Percentiles rank a stretch among this genome's conserved stretches.
phyloP scores from a whole-genome alignment of 2,113 vertebrate genomes.

The Onychorhynchus coronatus region DNA sequence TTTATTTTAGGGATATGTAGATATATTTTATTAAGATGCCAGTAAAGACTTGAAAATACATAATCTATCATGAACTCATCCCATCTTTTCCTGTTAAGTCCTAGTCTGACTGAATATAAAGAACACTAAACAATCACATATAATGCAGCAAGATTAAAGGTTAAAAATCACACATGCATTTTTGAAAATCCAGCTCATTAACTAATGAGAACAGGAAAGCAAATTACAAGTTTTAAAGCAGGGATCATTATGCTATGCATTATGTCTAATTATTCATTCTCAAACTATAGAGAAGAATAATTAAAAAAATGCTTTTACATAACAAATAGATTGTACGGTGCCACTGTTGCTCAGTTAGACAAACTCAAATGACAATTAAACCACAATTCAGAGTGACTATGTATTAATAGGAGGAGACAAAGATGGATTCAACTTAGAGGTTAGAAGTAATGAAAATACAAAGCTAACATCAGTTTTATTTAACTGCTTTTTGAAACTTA shows the following conservation, averaged over 20 bases:
- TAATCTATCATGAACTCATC: background rate
- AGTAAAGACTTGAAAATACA: background rate
- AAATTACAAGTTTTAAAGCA: background rate
- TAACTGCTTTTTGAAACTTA: background rate
- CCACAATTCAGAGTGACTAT: background rate
- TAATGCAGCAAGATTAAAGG: background rate
- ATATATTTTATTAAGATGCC: background rate
- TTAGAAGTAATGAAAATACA: background rate
- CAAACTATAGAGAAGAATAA: background rate
- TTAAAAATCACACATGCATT: background rate
- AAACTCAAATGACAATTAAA: background rate
- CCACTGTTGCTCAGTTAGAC: background rate
- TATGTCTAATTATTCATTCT: background rate
- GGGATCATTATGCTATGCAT: background rate
- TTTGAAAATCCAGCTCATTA: background rate
- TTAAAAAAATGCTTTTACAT: background rate
- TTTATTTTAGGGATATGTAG: background rate
- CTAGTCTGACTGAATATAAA: background rate
- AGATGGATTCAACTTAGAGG: background rate
- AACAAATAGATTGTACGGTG: background rate
- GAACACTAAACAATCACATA: background rate
- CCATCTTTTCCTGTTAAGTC: background rate
- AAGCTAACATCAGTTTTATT: background rate
- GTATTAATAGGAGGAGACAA: background rate
- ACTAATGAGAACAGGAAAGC: background rate